Conservation (phyloP, 2,888 invertebrate genomes). For the Serripes groenlandicus region DNA sequence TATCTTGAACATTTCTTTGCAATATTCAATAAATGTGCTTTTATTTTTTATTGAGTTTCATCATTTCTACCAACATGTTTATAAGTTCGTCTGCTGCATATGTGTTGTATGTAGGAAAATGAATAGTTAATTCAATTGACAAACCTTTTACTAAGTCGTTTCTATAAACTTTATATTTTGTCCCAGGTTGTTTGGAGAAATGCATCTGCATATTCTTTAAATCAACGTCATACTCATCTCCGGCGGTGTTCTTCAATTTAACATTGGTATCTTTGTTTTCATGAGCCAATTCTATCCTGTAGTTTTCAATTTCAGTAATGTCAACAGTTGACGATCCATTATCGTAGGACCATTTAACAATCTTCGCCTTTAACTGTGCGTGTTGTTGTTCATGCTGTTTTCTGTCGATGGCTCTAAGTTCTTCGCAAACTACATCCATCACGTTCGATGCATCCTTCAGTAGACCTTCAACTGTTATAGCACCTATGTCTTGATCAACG, state of each 20-base stretch:
- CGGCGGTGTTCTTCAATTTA: neutral
- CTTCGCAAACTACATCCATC: neutral
- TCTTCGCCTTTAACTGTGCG: neutral
- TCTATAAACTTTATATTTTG: neutral
- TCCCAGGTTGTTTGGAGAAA: neutral
- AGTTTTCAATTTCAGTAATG: neutral
- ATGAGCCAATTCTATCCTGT: neutral
- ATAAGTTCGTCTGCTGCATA: no score
- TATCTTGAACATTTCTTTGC: no score
- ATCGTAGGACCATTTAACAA: neutral
- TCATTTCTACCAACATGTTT: no score
- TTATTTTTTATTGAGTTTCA: no score
- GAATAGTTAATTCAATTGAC: neutral
- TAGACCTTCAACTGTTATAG: neutral
- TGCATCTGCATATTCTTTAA: neutral
- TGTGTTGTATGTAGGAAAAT: no score
- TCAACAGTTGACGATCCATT: neutral
- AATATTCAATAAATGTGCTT: no score
- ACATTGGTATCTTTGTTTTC: neutral
- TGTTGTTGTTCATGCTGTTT: constrained; percentile 1
- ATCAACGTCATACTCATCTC: neutral
- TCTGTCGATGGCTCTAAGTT: neutral
- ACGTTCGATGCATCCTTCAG: neutral
- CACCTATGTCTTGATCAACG: neutral
- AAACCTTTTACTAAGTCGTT: neutral